phyloP scores from a whole-genome alignment of 2,113 vertebrate genomes.

The Ondatra zibethicus region DNA sequence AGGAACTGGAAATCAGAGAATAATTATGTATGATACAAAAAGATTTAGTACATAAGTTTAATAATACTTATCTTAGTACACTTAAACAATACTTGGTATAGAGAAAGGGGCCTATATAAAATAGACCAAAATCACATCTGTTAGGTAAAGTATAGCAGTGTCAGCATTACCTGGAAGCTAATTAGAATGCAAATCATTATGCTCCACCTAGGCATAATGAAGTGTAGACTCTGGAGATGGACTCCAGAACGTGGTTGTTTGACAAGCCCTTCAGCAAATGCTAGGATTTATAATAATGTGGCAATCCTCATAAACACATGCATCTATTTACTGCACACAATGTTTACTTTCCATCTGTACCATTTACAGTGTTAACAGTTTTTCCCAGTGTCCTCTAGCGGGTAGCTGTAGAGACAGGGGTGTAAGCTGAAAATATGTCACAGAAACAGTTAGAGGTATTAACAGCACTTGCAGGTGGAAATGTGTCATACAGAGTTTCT shows the following conservation, averaged over 20 bases:
- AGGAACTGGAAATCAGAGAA: neutral
- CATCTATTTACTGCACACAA: slow-evolving; percentile 1
- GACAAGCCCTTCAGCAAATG: slow-evolving; percentile 13
- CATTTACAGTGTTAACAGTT: slow-evolving; percentile 27
- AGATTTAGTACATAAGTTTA: neutral
- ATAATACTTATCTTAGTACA: neutral
- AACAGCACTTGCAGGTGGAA: neutral
- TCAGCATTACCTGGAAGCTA: neutral
- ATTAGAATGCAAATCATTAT: neutral
- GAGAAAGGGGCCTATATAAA: neutral
- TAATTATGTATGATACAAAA: neutral
- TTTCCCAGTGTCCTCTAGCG: neutral
- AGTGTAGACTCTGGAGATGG: neutral
- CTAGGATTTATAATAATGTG: neutral
- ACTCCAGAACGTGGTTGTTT: neutral
- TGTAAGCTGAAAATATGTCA: neutral
- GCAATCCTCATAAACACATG: neutral
- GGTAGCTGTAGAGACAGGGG: neutral
- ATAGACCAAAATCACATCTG: neutral
- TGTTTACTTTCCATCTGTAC: slow-evolving; percentile 36
- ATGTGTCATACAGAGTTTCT: neutral
- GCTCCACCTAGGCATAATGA: neutral
- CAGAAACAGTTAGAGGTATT: neutral
- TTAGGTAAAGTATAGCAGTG: neutral
- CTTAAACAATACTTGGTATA: slow-evolving; percentile 6